Conservation (phyloP, 2,797 vertebrate genomes). For the Eospalax fontanierii region DNA sequence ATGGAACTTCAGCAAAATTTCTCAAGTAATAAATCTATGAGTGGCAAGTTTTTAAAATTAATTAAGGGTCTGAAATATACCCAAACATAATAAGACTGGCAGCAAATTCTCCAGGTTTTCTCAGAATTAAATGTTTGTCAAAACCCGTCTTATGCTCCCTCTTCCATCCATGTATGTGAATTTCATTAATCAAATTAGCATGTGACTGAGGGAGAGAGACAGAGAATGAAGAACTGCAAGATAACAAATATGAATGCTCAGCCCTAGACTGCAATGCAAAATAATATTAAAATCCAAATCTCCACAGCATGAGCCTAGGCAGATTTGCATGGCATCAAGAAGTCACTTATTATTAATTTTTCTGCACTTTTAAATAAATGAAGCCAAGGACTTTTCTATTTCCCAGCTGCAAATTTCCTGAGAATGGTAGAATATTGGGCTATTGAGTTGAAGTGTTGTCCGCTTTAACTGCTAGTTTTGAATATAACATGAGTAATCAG, state of each 20-base stretch:
- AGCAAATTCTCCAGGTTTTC: slow-evolving; percentile 4
- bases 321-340: slow-evolving; percentile 77
- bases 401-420: slow-evolving; percentile 78
- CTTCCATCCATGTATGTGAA: slow-evolving; percentile 7
- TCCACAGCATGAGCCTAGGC: slow-evolving; percentile 48
- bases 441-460: slow-evolving; percentile 72
- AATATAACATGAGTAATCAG: slow-evolving; percentile 77
- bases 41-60: slow-evolving; percentile 23
- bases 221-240: slow-evolving; percentile 27
- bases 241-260: slow-evolving; percentile 50
- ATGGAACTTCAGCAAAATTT: slow-evolving; percentile 43
- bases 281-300: slow-evolving; percentile 77
- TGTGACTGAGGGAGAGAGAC: slow-evolving; percentile 7
- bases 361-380: slow-evolving; percentile 77
- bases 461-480: slow-evolving; percentile 71
- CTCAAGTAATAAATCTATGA: not conserved
- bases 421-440: slow-evolving; percentile 65
- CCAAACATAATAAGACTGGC: slow-evolving; percentile 14
- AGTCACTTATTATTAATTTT: slow-evolving; percentile 78
- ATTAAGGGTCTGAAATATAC: slow-evolving; percentile 27
- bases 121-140: slow-evolving; percentile 53
- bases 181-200: slow-evolving; percentile 73
- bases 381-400: slow-evolving; percentile 69
- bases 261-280: slow-evolving; percentile 47
- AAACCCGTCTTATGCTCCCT: not conserved